Evolutionary conservation across 2,113 vertebrate species (phyloP).

Genomic region (Notarius lentiginosus): DNA sequence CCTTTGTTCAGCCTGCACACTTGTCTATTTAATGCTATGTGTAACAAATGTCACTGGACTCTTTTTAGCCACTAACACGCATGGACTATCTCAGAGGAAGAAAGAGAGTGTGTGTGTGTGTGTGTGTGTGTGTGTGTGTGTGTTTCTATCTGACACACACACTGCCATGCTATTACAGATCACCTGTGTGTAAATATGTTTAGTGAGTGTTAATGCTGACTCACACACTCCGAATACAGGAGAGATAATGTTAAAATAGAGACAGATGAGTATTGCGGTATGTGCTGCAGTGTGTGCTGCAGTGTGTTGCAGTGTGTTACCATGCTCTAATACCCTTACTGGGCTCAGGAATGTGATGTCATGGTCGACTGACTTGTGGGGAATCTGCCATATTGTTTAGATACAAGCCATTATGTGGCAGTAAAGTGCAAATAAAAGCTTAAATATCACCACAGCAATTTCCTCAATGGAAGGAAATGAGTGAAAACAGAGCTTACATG

Average conservation of each 20-base stretch:
- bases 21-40: neutral
- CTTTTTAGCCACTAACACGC: neutral
- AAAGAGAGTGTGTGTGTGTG: slow-evolving; percentile 76
- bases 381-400: too few species aligned
- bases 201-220: slow-evolving; percentile 1
- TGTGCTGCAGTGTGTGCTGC: neutral
- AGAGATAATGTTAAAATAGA: neutral
- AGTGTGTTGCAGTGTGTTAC: neutral
- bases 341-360: neutral
- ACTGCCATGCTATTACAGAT: neutral
- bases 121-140: too few species aligned
- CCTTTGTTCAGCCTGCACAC: neutral
- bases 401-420: neutral
- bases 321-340: neutral
- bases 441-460: neutral
- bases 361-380: neutral
- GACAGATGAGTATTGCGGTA: neutral
- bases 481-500: neutral
- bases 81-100: slow-evolving; percentile 68
- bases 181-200: slow-evolving; percentile 22
- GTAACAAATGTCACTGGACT: neutral
- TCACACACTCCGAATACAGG: slow-evolving; percentile 24
- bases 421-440: too few species aligned
- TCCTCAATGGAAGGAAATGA: too few species aligned
- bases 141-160: neutral